Conservation (phyloP, 2,888 invertebrate species). For the Oscheius sp. region DNA sequence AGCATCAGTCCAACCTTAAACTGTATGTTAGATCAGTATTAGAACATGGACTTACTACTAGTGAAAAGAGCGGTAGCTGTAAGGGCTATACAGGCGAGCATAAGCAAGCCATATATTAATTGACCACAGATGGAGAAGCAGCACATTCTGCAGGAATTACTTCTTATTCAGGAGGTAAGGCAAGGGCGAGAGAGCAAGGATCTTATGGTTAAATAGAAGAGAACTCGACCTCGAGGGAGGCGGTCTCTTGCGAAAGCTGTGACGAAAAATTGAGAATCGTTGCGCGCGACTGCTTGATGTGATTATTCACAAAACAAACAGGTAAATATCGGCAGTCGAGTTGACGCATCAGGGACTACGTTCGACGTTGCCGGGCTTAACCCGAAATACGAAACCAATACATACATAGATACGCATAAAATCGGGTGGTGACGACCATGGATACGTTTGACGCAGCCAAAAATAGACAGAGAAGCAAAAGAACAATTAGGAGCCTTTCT, state of each 20-base stretch:
- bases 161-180: background rate
- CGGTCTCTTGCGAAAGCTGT: slow-evolving; percentile 15
- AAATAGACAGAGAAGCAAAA: no score
- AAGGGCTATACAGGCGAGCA: slow-evolving; percentile 44
- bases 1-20: slow-evolving; percentile 27
- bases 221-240: slow-evolving; percentile 8
- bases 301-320: slow-evolving; percentile 31
- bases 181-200: background rate
- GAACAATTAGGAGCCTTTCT: no score
- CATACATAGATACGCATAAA: background rate
- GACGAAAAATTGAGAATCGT: slow-evolving; percentile 9
- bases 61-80: slow-evolving; percentile 49
- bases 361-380: background rate
- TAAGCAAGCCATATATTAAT: slow-evolving; percentile 50
- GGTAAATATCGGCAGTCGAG: slow-evolving; percentile 22
- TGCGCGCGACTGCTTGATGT: slow-evolving; percentile 16
- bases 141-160: slow-evolving; percentile 17
- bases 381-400: background rate
- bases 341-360: slow-evolving; percentile 19
- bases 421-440: no score
- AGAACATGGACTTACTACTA: slow-evolving; percentile 40
- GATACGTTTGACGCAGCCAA: no score
- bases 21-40: background rate
- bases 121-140: slow-evolving; percentile 46
- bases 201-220: background rate